Percentiles rank a stretch among this genome's conserved stretches.
phyloP scores from a whole-genome alignment of 2,113 vertebrate species.

The Gobiocypris rarus region DNA sequence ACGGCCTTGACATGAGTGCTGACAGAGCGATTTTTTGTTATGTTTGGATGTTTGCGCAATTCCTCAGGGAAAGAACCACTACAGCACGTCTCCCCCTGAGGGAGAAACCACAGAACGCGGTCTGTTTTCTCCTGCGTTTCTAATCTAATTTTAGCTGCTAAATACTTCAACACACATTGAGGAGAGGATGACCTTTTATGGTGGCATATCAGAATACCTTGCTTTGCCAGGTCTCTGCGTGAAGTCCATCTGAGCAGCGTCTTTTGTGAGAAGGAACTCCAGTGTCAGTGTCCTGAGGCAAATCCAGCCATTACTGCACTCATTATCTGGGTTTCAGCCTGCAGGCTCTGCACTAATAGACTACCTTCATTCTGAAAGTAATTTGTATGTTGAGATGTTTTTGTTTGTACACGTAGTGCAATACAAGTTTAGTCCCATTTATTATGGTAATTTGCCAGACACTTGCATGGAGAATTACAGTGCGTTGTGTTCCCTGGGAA shows the following conservation, averaged over 20 bases:
- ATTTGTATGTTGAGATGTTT: slow-evolving; percentile 18
- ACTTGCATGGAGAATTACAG: background rate
- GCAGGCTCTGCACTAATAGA: background rate
- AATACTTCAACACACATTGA: slow-evolving; percentile 3
- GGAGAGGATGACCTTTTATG: background rate
- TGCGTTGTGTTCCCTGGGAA: background rate
- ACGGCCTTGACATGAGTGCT: slow-evolving; percentile 20
- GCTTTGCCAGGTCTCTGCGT: background rate
- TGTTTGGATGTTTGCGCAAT: slow-evolving; percentile 25
- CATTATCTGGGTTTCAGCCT: slow-evolving; percentile 4
- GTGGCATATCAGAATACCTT: background rate
- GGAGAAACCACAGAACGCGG: background rate
- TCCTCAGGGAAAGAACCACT: background rate
- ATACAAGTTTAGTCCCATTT: background rate
- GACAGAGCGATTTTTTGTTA: slow-evolving; percentile 9
- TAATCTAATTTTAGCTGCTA: slow-evolving; percentile 10
- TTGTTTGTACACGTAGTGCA: background rate
- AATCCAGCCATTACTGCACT: background rate
- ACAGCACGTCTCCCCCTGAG: background rate
- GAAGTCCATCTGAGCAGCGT: slow-evolving; percentile 8
- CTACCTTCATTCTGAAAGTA: background rate
- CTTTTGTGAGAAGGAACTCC: background rate
- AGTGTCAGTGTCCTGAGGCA: background rate
- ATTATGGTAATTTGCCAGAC: background rate
- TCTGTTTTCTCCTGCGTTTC: background rate